Conservation (phyloP, 2,888 invertebrate species). For the Habrosyne pyritoides region DNA sequence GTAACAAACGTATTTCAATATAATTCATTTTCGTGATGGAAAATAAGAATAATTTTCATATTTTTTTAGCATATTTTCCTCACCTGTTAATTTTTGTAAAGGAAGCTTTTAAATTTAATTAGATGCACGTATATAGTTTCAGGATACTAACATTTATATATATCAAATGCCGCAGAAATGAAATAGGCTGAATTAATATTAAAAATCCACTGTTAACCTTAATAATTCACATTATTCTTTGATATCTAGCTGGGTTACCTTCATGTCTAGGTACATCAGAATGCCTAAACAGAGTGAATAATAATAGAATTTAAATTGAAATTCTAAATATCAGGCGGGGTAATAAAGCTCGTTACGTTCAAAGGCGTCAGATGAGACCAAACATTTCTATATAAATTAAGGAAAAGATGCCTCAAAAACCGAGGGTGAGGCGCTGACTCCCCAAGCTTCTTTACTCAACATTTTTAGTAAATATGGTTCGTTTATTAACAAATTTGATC, state of each 20-base stretch:
- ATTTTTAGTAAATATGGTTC: constrained; percentile 74
- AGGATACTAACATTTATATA: no score
- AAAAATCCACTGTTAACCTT: no score
- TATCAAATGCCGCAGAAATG: not conserved
- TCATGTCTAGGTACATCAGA: no score
- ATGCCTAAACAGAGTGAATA: constrained; percentile 9
- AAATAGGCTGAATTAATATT: not conserved
- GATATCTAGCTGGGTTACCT: no score
- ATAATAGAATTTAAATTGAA: constrained; percentile 46
- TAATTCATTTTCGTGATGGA: no score
- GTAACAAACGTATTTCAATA: not conserved
- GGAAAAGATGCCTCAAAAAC: constrained; percentile 78
- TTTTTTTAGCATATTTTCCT: no score
- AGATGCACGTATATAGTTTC: no score
- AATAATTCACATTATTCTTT: no score
- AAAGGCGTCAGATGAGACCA: constrained; percentile 72
- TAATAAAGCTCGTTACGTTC: constrained; percentile 60
- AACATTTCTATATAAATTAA: constrained; percentile 83
- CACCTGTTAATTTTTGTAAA: no score
- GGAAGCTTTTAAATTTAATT: no score
- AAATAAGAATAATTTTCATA: no score
- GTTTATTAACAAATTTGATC: constrained; percentile 36
- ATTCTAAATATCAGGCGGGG: constrained; percentile 50
- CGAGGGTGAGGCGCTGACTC: constrained; percentile 68
- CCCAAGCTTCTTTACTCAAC: constrained; percentile 76